Conservation (phyloP, 2,888 invertebrate genomes). For the Lochmaea crataegi region DNA sequence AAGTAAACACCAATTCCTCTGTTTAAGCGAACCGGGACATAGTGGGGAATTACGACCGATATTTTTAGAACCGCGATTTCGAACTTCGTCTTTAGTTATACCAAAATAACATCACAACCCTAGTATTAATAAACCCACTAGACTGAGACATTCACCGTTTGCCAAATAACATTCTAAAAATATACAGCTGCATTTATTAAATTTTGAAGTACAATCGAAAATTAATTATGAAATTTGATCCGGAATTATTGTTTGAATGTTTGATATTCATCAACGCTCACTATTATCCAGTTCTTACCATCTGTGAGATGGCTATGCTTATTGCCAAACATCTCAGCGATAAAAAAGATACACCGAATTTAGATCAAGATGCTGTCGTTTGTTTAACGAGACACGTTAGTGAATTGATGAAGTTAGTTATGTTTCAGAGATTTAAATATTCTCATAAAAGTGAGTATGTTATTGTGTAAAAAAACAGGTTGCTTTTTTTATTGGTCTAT, state of each 20-base stretch:
- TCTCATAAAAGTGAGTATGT: conserved; percentile 48
- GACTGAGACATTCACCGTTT: not conserved
- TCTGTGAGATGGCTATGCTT: conserved; percentile 47
- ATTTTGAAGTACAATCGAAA: not conserved
- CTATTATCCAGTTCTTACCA: conserved; percentile 49
- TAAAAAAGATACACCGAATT: conserved; percentile 48
- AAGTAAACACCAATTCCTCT: not conserved
- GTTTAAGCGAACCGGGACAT: not conserved
- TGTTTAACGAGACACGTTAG: conserved; percentile 46
- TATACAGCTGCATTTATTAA: not conserved
- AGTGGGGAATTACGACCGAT: not conserved
- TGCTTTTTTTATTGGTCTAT: not conserved
- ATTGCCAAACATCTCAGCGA: conserved; percentile 48
- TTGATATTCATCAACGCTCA: conserved; percentile 50
- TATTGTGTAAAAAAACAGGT: not conserved
- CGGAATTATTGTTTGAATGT: conserved; percentile 52
- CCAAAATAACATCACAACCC: not conserved
- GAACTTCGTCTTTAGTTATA: not conserved
- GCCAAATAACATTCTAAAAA: not conserved
- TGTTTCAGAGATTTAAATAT: conserved; percentile 50
- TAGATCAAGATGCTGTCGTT: conserved; percentile 48
- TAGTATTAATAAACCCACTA: not conserved
- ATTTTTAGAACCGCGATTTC: conserved; percentile 4
- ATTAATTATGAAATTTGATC: conserved; percentile 46
- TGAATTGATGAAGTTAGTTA: conserved; percentile 48